Evolutionary conservation across 1,140 invertebrate species (phyloP).

Genomic region (Matsumurasca onukii): DNA sequence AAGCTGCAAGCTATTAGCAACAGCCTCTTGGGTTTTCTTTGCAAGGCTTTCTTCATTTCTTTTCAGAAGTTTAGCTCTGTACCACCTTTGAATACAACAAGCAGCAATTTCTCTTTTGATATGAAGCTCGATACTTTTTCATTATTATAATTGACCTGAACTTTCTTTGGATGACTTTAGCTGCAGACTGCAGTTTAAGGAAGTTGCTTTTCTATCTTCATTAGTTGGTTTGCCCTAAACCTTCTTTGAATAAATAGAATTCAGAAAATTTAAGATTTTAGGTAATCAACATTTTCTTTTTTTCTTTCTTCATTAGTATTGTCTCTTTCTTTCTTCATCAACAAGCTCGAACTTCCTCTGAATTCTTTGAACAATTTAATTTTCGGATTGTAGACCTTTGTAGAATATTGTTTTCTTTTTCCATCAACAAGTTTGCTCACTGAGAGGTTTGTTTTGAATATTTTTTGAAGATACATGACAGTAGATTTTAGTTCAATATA

Average conservation of each 20-base stretch:
- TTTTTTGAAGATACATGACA: conserved; percentile 52
- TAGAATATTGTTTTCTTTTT: too few relatives aligned
- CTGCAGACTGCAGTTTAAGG: conserved; percentile 31
- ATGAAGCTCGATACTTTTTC: not conserved
- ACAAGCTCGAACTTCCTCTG: conserved; percentile 50
- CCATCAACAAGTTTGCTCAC: not conserved
- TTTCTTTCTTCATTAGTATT: too few relatives aligned
- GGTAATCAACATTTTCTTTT: too few relatives aligned
- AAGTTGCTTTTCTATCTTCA: not conserved
- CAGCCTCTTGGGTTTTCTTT: too few relatives aligned
- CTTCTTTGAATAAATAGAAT: not conserved
- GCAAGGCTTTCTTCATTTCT: too few relatives aligned
- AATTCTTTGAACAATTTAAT: conserved; percentile 50
- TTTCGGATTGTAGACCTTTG: conserved; percentile 39
- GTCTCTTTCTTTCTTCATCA: conserved; percentile 43
- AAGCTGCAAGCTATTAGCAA: too few relatives aligned
- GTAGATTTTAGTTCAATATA: conserved; percentile 18
- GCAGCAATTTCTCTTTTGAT: conserved; percentile 14
- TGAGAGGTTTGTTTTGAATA: conserved; percentile 51
- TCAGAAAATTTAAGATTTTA: not conserved
- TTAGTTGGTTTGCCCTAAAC: not conserved
- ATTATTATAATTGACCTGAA: not conserved
- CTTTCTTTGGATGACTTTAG: not conserved
- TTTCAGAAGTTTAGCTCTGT: not conserved
- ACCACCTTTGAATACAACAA: not conserved